Base-by-base conservation (phyloP, 2,888 invertebrate genomes). In the Melanostoma scalare region DNA sequence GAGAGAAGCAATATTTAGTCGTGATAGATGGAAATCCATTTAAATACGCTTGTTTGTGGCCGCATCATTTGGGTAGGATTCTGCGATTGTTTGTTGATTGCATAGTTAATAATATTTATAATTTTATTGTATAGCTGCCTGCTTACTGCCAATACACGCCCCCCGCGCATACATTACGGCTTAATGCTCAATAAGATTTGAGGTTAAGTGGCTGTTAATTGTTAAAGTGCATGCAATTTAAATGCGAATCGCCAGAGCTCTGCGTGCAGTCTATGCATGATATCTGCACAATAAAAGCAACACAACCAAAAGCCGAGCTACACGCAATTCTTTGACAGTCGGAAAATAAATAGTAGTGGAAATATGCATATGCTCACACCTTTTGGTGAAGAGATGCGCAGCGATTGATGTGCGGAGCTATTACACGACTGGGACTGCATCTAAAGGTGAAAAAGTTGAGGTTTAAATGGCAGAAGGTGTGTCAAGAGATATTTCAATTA, bases 201-300 rank as follows among this genome's bases (percentile, higher is more conserved):
- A 85, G 79, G 72, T 77, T 86, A 84, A 89, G 87, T 86, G 86
- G 85, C 89, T 89, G 89, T 85, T 89, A 89, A 89, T 89, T 87
- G 88, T 55, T 71, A 86, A 85, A 75, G 86, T 87, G 88, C 89
- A 89, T 89, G 89, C 89, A 86, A 89, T 85, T 81, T 58, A 56
- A 77, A 81, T 77, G 76, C 77, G 76, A 74, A 73, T 81, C 65
- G 67, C 53, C 73, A 52, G 67, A 9, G 71, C 61, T 79, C 60
- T 68, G 75, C 67, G 60, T 67, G 69, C 60, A 69, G 52, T 61
- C 56, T 46, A 69, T 63, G 44, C 63, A 55, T 50, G 52, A 69
- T 71, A 68, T 61, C 42, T 58, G 4, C 8, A 33, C 35, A 67
- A 48, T 48, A 69, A 52, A 42, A 58, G 56, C 40, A 63, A 63